Base-by-base conservation (phyloP, 1,140 invertebrate genomes). In the Ephestia elutella region DNA sequence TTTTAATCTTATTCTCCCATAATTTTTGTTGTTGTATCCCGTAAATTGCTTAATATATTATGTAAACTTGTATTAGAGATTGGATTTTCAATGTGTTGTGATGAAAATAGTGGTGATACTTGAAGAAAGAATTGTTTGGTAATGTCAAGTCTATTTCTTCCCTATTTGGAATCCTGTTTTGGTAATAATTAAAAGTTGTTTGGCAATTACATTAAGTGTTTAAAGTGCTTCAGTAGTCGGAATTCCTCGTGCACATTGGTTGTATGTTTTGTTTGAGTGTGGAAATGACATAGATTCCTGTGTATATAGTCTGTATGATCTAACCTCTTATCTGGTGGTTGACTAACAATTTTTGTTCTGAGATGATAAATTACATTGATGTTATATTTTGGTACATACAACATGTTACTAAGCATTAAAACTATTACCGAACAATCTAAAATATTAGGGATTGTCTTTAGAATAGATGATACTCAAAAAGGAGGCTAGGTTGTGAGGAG, bases 1-100 rank as follows among this genome's bases (percentile, higher is more conserved):
- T 53, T 53, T 53, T 53, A 53, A 53, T 53, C 18, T n/a, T 5
- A 53, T 53, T 20, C 21, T 53, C 2, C 13, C 19, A 8, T 25
- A 25, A 21, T 21, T 53, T n/a, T 25, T 53, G 5, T 25, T 13
- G 13, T 53, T 53, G 5, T 18, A 15, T 13, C 17, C n/a, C 9
- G 20, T 25, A 32, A 49, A 30, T 51, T 35, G 20, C 20, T 11
- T 25, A 11, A 20, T 21, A 2, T 55, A 19, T 19, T 38, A 19
- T 38, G 10, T 38, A 20, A 17, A 8, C n/a, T 53, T 53, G 19
- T 21, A 11, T 53, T 15, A 44, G 15, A n/a, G 8, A 25, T 20
- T 53, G 2, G 13, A 0, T 53, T 11, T 25, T 50, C 17, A 0
- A 0, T 25, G 13, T 13, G 8, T 5, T 53, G 13, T 25, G 13